phyloP scores from a whole-genome alignment of 2,113 vertebrate species.

The Bombycilla garrulus region DNA sequence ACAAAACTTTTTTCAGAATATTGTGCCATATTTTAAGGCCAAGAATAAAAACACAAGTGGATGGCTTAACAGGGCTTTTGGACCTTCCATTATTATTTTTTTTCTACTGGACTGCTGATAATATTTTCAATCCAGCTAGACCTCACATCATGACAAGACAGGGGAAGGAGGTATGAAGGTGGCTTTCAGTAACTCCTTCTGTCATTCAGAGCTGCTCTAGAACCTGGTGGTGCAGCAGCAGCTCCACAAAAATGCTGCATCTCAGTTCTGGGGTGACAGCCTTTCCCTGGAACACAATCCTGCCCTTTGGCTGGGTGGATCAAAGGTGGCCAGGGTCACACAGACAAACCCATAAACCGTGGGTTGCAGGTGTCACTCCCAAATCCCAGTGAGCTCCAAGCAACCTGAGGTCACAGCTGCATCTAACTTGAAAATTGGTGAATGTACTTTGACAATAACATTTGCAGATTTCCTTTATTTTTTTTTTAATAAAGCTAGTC shows the following conservation, averaged over 20 bases:
- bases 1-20: neutral
- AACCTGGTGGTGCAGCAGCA: neutral
- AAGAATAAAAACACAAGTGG: neutral
- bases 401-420: slow-evolving; percentile 42
- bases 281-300: neutral
- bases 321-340: slow-evolving; percentile 2
- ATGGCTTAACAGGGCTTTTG: neutral
- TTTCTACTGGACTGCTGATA: neutral
- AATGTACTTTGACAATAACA: neutral
- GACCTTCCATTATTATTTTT: neutral
- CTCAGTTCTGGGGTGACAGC: neutral
- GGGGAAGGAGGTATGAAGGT: neutral
- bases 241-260: neutral
- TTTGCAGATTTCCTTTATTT: slow-evolving; percentile 53
- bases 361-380: slow-evolving; percentile 20
- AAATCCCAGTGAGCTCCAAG: slow-evolving; percentile 36
- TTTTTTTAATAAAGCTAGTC: slow-evolving; percentile 57
- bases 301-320: neutral
- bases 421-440: slow-evolving; percentile 44
- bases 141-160: neutral
- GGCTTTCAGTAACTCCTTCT: neutral
- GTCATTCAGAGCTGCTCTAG: neutral
- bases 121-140: neutral
- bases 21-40: neutral
- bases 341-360: neutral